Percentiles rank a stretch among this genome's conserved stretches.
Conservation (phyloP, 2,113 vertebrate species). For the Vidua chalybeata region DNA sequence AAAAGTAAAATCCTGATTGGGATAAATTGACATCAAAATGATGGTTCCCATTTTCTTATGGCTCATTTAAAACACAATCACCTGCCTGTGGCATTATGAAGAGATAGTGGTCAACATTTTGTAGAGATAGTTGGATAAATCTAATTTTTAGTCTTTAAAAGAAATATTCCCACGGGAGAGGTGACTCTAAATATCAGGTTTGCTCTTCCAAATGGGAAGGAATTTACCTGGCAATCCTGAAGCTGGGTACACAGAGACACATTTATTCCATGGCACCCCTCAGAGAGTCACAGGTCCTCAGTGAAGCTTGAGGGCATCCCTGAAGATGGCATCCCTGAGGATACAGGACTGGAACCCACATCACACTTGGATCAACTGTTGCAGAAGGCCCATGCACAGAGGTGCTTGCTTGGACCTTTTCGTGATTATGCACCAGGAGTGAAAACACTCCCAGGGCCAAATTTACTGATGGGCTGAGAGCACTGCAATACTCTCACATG, state of each 20-base stretch:
- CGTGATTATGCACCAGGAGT: not conserved
- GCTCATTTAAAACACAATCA: not conserved
- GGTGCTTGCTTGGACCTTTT: not conserved
- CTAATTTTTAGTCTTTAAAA: not conserved
- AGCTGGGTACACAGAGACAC: not conserved
- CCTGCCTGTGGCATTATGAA: not conserved
- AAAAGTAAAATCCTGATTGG: not conserved
- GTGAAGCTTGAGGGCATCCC: not conserved
- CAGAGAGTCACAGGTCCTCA: fast-evolving
- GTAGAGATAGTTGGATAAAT: not conserved
- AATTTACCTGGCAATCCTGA: not conserved
- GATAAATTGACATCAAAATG: not conserved
- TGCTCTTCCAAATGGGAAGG: not conserved
- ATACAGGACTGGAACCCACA: too few relatives aligned
- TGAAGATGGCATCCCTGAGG: not conserved
- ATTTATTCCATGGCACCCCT: not conserved
- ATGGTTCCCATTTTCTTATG: not conserved
- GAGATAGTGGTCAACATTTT: not conserved
- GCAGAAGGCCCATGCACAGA: not conserved
- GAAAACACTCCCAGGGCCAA: fast-evolving
- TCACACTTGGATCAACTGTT: not conserved
- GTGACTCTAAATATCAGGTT: not conserved
- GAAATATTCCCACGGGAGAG: not conserved
- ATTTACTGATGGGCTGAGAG: not conserved
- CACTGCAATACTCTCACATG: fast-evolving